Evolutionary conservation across 1,140 invertebrate species (phyloP).

Genomic region (Gryon sp.): DNA sequence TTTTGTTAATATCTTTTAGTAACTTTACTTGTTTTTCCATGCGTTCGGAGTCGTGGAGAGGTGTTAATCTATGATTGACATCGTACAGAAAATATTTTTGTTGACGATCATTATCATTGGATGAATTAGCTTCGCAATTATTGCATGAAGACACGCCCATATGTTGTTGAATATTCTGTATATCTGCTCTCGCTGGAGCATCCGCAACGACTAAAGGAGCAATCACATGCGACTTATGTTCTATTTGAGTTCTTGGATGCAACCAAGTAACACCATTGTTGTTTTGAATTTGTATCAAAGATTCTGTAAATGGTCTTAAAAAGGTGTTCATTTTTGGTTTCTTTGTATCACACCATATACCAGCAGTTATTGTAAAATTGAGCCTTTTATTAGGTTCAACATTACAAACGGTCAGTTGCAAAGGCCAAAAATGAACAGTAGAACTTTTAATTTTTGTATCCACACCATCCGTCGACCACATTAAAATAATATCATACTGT

Average conservation of each 20-base stretch:
- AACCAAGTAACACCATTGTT: constrained; percentile 52
- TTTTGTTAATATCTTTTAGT: too few relatives aligned
- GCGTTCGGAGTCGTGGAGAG: too few relatives aligned
- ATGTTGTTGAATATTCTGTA: constrained; percentile 60
- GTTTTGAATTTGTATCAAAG: constrained; percentile 31
- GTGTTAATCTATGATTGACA: too few relatives aligned
- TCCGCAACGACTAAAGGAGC: constrained; percentile 58
- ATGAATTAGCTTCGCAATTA: constrained; percentile 61
- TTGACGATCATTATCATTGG: too few relatives aligned
- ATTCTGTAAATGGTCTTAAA: constrained; percentile 44
- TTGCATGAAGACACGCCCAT: constrained; percentile 55
- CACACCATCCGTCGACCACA: constrained; percentile 39
- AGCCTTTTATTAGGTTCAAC: neutral
- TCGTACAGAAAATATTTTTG: too few relatives aligned
- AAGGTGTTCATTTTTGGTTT: constrained; percentile 36
- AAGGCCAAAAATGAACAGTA: constrained; percentile 16
- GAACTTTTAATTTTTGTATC: too few relatives aligned
- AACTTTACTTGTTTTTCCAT: too few relatives aligned
- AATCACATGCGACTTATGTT: constrained; percentile 34
- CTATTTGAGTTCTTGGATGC: constrained; percentile 40
- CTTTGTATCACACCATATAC: constrained; percentile 11
- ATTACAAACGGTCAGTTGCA: constrained; percentile 21
- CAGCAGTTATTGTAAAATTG: constrained; percentile 2
- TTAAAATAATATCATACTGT: constrained; percentile 33
- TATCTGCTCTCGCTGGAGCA: constrained; percentile 60